Base-by-base conservation (phyloP, 2,797 vertebrate genomes). In the Melanotaenia parkinsoni region DNA sequence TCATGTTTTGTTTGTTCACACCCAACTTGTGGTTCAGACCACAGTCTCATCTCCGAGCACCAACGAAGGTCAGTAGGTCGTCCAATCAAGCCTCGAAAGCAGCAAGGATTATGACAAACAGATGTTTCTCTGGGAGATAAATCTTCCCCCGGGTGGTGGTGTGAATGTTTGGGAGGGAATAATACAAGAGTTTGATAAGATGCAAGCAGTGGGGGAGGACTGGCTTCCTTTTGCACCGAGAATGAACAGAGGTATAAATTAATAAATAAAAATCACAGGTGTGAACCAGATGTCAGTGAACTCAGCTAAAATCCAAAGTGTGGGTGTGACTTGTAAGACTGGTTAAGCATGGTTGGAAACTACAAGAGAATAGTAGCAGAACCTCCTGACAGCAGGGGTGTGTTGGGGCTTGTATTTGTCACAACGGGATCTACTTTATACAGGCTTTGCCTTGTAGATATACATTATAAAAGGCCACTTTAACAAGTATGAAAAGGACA, bases 61-160 rank as follows among this genome's bases (percentile, higher is more conserved):
- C 43, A 63, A 72, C 83, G 70, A 79, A 68, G 90, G 91, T 93
- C 90, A 92, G 70, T 79, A 82, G 92, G 91, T 94, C 92, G 92
- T 64, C 62, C 83, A 92, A 92, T 92, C 91, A 88, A 78, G 80
- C 77, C 70, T 74, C 28, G 28, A 76, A 74, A 86, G 86, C 83
- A 77, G 78, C 57, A 10, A 72, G 85, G 93, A 94, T 93, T 93
- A 92, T 79, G 37, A 76, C 76, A 78, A 91, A 90, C 94, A 93
- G 92, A 93, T 94, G 93, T 93, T 93, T 83, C 77, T 70, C 68
- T 77, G 57, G 74, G 70, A 85, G 72, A 76, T 63, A 76, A 77
- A 86, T 85, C 77, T 76, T 74, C 51, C 47, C 13, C 3, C 68
- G 30, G 62, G 75, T 67, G 63, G 45, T 20, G 57, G 37, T 16